phyloP scores from a whole-genome alignment of 1,140 invertebrate species.

The Augochlora pura region DNA sequence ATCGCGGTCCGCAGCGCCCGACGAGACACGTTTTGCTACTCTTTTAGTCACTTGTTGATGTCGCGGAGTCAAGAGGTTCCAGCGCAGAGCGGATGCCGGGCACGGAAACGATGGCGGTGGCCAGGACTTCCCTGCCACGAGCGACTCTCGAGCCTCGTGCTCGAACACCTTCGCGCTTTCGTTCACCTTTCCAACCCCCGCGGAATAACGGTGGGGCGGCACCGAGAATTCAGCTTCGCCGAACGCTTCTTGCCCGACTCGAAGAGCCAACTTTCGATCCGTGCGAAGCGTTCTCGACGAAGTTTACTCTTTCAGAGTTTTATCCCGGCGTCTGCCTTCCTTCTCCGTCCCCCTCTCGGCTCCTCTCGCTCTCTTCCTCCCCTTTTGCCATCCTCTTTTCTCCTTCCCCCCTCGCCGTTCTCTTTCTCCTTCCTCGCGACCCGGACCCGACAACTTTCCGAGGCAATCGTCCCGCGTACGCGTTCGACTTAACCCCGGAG shows the following conservation, averaged over 20 bases:
- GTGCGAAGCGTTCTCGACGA: constrained; percentile 32
- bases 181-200: too few relatives aligned
- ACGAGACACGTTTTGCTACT: constrained; percentile 19
- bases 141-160: constrained; percentile 9
- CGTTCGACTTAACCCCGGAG: constrained; percentile 8
- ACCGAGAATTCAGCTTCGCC: constrained; percentile 32
- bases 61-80: constrained; percentile 26
- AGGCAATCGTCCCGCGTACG: constrained; percentile 17
- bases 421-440: too few relatives aligned
- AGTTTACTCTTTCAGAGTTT: constrained; percentile 36
- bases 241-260: constrained; percentile 11
- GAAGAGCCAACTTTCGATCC: constrained; percentile 45
- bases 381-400: too few relatives aligned
- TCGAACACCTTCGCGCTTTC: constrained; percentile 2
- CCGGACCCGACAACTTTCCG: constrained; percentile 27
- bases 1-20: constrained; percentile 1
- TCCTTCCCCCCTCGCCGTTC: too few relatives aligned
- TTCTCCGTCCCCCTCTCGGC: neutral
- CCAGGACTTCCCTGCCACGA: neutral
- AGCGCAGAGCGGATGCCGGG: neutral
- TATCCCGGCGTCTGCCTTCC: neutral
- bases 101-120: constrained; percentile 5
- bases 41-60: constrained; percentile 51
- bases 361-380: too few relatives aligned
- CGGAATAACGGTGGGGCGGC: too few relatives aligned